phyloP scores from a whole-genome alignment of 2,888 invertebrate species.

The Epistrophella euchroma region DNA sequence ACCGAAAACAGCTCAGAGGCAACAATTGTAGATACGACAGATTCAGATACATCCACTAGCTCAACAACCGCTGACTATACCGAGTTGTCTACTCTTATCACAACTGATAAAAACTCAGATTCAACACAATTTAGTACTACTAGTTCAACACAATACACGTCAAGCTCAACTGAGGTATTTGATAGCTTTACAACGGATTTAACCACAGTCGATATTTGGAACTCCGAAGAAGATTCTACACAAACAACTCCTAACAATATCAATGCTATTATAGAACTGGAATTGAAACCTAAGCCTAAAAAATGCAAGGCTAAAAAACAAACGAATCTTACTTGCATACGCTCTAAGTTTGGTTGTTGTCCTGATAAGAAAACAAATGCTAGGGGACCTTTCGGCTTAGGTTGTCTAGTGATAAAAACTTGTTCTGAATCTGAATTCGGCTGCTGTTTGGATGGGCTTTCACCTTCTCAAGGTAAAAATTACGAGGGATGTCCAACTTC shows the following conservation, averaged over 20 bases:
- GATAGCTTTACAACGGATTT: constrained; percentile 70
- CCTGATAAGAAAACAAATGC: constrained; percentile 91
- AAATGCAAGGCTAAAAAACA: constrained; percentile 86
- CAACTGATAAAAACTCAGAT: constrained; percentile 29
- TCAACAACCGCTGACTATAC: constrained; percentile 30
- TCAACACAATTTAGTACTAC: background rate
- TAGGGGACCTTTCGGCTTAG: constrained; percentile 92
- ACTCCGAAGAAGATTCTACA: constrained; percentile 81
- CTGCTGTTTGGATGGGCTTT: constrained; percentile 93
- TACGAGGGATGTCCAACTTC: constrained; percentile 90
- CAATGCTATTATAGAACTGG: constrained; percentile 84
- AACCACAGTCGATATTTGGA: constrained; percentile 82
- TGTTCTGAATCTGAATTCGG: constrained; percentile 91
- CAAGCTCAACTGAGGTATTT: constrained; percentile 27
- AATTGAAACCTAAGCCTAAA: constrained; percentile 82
- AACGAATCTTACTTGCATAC: constrained; percentile 85
- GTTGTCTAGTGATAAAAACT: constrained; percentile 89
- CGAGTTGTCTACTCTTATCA: constrained; percentile 16
- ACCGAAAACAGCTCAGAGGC: background rate
- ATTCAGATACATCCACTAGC: constrained; percentile 1
- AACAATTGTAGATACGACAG: background rate
- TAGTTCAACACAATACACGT: constrained; percentile 29
- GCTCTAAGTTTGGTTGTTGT: constrained; percentile 92
- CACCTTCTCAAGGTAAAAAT: constrained; percentile 89
- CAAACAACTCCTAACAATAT: constrained; percentile 86